A percentile compares a stretch with the other conserved stretches of the same genome.
Conservation (phyloP, 2,113 vertebrate genomes). For the Delphinus delphis region DNA sequence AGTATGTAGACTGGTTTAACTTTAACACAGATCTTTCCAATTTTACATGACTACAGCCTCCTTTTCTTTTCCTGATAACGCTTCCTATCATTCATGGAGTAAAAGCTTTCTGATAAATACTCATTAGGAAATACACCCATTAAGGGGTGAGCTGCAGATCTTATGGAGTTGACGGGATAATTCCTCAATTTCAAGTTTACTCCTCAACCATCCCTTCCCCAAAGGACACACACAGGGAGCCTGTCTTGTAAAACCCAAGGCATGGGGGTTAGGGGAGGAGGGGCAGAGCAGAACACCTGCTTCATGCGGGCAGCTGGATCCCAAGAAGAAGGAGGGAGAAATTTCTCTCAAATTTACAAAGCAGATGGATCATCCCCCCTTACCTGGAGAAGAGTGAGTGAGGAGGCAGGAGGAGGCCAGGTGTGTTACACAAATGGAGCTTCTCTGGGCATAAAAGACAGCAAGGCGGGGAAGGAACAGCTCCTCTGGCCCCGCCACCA, state of each 20-base stretch:
- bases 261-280: fast-evolving
- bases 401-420: neutral
- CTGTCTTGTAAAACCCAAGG: neutral
- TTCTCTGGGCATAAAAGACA: neutral
- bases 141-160: neutral
- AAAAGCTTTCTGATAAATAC: neutral
- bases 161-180: neutral
- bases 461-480: neutral
- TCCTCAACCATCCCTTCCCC: neutral
- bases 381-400: neutral
- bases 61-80: neutral
- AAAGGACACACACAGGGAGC: too few species aligned
- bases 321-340: neutral
- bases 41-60: neutral
- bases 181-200: neutral
- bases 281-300: neutral
- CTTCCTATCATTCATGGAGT: neutral
- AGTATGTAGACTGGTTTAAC: neutral
- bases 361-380: neutral
- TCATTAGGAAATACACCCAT: neutral
- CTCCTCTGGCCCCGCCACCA: neutral
- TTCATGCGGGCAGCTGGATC: neutral
- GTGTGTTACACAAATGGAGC: fast-evolving
- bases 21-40: neutral
- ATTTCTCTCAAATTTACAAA: neutral